phyloP scores from a whole-genome alignment of 2,113 vertebrate species.

The Paratilapia polleni region DNA sequence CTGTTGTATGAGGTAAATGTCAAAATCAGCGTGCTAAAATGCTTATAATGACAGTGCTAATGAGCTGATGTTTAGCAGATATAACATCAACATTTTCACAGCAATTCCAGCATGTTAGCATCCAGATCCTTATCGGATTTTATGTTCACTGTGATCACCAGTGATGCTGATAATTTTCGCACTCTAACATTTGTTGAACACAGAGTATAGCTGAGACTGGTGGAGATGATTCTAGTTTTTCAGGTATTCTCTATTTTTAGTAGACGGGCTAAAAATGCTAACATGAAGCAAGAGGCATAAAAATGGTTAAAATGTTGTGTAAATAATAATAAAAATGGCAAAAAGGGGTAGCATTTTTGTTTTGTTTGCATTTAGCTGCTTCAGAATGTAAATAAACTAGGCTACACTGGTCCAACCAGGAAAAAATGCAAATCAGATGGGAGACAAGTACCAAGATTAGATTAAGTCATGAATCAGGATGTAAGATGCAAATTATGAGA shows the following conservation, averaged over 20 bases:
- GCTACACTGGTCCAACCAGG: not conserved
- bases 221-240: too few relatives aligned
- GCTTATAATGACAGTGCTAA: not conserved
- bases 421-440: constrained; percentile 3
- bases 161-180: not conserved
- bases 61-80: not conserved
- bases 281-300: too few relatives aligned
- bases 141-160: not conserved
- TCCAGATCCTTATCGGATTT: not conserved
- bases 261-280: too few relatives aligned
- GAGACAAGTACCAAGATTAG: not conserved
- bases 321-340: not conserved
- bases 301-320: not conserved
- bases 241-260: too few relatives aligned
- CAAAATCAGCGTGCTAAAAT: not conserved
- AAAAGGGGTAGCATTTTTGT: not conserved
- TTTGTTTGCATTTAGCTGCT: not conserved
- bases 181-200: not conserved
- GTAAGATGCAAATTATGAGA: not conserved
- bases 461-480: not conserved
- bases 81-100: not conserved
- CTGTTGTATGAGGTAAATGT: too few relatives aligned
- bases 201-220: not conserved
- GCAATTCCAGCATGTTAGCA: not conserved
- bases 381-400: not conserved